Evolutionary conservation across 2,888 invertebrate species (phyloP), one percentile per base, ranked within the genome.

Genomic region (Drosophila limbata): DNA sequence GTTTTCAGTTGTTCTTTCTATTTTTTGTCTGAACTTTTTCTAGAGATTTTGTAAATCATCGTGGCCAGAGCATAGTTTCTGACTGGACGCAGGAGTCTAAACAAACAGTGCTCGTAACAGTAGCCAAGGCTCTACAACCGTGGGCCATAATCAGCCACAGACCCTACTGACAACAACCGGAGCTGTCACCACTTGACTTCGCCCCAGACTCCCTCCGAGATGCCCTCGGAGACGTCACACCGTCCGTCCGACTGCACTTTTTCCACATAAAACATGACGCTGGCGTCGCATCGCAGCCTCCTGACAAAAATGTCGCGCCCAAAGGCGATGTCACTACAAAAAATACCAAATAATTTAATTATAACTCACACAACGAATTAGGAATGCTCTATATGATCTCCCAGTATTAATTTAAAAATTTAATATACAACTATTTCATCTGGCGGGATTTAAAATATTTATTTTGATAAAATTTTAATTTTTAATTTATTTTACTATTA

Each of bases 31-130:
- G 28, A 57, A 77, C 47, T 75, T 78, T 67, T 74, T 73, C 15
- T 50, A 66, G 59, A 74, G 61, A 65, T 77, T 67, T 67, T 75
- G 62, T 56, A 77, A 56, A 75, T 79, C 70, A 77, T 79, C 47
- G 19, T 44, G 56, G 11, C 31, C 48, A 37, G 21, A 17, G 51
- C 35, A 66, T 39, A 17, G 63, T 74, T 42, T 69, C 68, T 15
- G 50, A 85, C 88, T 88, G 77, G 81, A 73, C 86, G 75, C 85
- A 82, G 85, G 85, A 87, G 85, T 78, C 83, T 84, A 89, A 84
- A 85, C 69, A 89, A 85, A 89, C 64, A 64, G n/a, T 2, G n/a
- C 13, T 11, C 19, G 62, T 35, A 31, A 64, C 85, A 89, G 82
- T 79, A 79, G 81, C 73, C 73, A 35, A 33, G 37, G 9, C 45